These are phyloP conservation scores for Brenthis hecate DNA, from an alignment of 2,888 invertebrate genomes.

Conservation along the genomic window DNA sequence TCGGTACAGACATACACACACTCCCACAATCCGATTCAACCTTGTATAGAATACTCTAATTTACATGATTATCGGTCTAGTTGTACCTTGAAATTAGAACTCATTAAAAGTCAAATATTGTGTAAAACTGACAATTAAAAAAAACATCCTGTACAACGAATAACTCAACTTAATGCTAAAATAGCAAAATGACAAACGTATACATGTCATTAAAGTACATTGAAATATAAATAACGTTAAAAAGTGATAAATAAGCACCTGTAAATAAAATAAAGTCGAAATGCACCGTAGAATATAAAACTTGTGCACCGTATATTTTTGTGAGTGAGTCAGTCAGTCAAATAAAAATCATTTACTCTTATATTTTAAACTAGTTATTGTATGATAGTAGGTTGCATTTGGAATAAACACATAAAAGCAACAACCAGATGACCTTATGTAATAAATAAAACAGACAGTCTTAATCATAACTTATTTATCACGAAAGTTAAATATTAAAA, in stretches of 20 bases:
- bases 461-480: too few relatives aligned
- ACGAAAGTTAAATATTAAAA: too few relatives aligned
- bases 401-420: too few relatives aligned
- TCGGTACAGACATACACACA: neutral
- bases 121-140: neutral
- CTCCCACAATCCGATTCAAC: neutral
- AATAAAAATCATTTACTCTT: too few relatives aligned
- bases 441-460: too few relatives aligned
- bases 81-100: neutral
- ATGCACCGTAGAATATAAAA: constrained; percentile 29
- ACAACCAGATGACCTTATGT: too few relatives aligned
- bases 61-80: constrained; percentile 4
- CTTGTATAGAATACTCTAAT: constrained; percentile 3
- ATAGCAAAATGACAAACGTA: neutral
- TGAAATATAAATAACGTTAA: constrained; percentile 34
- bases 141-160: constrained; percentile 2
- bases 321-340: too few relatives aligned
- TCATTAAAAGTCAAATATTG: neutral
- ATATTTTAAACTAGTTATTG: too few relatives aligned
- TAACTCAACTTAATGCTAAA: constrained; percentile 11
- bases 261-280: constrained; percentile 31
- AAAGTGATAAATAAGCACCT: constrained; percentile 40
- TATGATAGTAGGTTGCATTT: too few relatives aligned
- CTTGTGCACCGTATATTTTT: neutral
- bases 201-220: constrained; percentile 4